A percentile compares a stretch with the other conserved stretches of the same genome.
Evolutionary conservation across 2,797 vertebrate species (phyloP).

Genomic region (Microctenopoma lineatum): DNA sequence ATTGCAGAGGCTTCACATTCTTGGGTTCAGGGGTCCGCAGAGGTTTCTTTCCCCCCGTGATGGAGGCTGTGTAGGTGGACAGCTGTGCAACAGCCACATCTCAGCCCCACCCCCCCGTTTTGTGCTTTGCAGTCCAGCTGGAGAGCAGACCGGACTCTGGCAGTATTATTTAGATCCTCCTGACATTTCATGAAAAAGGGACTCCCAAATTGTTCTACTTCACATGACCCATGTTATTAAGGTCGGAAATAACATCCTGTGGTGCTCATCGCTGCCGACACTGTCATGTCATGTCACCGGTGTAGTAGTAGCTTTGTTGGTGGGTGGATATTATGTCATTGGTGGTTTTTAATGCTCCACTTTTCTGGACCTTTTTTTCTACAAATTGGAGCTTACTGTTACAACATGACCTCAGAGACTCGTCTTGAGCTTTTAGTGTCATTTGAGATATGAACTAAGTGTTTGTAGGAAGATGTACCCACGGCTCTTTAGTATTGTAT

Average conservation of each 20-base stretch:
- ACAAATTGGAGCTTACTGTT: background rate
- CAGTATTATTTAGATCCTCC: slow-evolving; percentile 56
- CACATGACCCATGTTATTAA: slow-evolving; percentile 47
- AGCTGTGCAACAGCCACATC: slow-evolving; percentile 59
- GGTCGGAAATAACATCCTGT: slow-evolving; percentile 33
- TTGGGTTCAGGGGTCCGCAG: slow-evolving; percentile 18
- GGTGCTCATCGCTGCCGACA: slow-evolving; percentile 27
- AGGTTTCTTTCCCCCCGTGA: slow-evolving; percentile 27
- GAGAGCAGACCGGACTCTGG: slow-evolving; percentile 43
- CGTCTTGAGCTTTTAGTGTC: background rate
- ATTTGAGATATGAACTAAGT: background rate
- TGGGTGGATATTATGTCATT: background rate
- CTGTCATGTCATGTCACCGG: slow-evolving; percentile 3
- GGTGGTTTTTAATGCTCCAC: background rate
- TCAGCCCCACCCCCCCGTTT: slow-evolving; percentile 5
- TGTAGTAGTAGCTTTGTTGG: background rate
- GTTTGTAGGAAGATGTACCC: background rate
- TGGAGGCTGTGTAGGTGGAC: slow-evolving; percentile 68
- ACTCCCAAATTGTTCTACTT: slow-evolving; percentile 45
- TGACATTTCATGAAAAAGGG: slow-evolving; percentile 40
- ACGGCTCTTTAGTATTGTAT: background rate
- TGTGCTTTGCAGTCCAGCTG: slow-evolving; percentile 51
- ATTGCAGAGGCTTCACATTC: slow-evolving; percentile 29
- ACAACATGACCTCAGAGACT: slow-evolving; percentile 16
- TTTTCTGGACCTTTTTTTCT: too few species aligned